A percentile compares a stretch with the other conserved stretches of the same genome.
phyloP scores from a whole-genome alignment of 2,113 vertebrate genomes.

The Tympanuchus pallidicinctus region DNA sequence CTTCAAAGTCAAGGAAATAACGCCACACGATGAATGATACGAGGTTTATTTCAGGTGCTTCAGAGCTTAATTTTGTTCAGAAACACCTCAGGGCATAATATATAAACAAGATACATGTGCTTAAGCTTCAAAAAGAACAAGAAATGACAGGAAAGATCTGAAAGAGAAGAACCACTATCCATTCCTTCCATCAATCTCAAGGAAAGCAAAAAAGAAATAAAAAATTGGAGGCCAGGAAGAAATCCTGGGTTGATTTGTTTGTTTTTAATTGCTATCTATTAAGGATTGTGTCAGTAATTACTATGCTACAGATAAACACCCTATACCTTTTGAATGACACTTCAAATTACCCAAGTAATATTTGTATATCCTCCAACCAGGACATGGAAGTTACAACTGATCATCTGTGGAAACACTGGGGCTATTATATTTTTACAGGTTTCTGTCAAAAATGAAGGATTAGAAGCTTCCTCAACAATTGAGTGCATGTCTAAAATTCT shows the following conservation, averaged over 20 bases:
- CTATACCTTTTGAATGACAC: neutral
- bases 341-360: neutral
- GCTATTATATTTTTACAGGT: neutral
- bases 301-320: neutral
- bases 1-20: neutral
- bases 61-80: neutral
- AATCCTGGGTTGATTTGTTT: neutral
- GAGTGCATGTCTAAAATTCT: neutral
- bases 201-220: neutral
- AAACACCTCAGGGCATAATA: neutral
- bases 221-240: neutral
- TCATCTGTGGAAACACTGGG: neutral
- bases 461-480: neutral
- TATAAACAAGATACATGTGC: neutral
- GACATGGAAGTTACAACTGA: neutral
- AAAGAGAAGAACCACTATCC: neutral
- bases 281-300: neutral
- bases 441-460: slow-evolving; percentile 19
- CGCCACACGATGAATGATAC: neutral
- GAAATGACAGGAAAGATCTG: neutral
- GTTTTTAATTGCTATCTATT: neutral
- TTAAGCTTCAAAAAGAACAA: neutral
- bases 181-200: neutral
- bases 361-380: neutral
- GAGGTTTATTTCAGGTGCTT: neutral